These are phyloP conservation scores for Rhopilema esculentum DNA, from an alignment of 30 jellyfish, hydroid and myxozoan species.

Conservation along the genomic window DNA sequence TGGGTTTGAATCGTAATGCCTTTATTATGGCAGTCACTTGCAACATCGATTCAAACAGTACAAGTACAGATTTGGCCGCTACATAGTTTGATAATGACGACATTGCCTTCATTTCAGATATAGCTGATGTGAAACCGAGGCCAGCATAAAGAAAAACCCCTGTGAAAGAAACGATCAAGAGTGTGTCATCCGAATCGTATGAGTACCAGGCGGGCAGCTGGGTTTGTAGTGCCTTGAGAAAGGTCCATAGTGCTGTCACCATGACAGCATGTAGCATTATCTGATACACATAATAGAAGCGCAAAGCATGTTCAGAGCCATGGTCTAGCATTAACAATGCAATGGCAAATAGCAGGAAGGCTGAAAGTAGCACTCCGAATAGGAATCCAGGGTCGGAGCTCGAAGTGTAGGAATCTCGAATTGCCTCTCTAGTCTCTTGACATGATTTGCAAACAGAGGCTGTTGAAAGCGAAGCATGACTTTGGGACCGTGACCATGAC, in stretches of 20 bases:
- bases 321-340: conserved; percentile 88
- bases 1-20: conserved; percentile 87
- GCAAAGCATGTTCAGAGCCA: conserved; percentile 83
- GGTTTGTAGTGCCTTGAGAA: conserved; percentile 80
- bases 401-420: conserved; percentile 82
- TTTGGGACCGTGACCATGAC: conserved; percentile 89
- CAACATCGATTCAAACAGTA: conserved; percentile 85
- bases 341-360: conserved; percentile 78
- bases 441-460: conserved; percentile 88
- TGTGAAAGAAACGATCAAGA: conserved; percentile 86
- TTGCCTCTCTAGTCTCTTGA: conserved; percentile 84
- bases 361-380: conserved; percentile 86
- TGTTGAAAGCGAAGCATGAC: conserved; percentile 87
- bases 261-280: conserved; percentile 83
- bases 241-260: conserved; percentile 86
- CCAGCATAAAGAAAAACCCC: conserved; percentile 95
- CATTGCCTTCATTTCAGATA: conserved; percentile 77
- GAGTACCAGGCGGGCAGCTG: conserved; percentile 90
- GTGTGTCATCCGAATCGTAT: conserved; percentile 89
- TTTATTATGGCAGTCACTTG: conserved; percentile 93
- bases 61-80: conserved; percentile 80
- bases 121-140: conserved; percentile 90
- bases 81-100: conserved; percentile 55
- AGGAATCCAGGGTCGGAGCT: conserved; percentile 96
- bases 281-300: conserved; percentile 83